Evolutionary conservation across 2,113 vertebrate species (phyloP), one percentile per base, ranked within the genome.

Genomic region (Chloropsis cyanopogon): DNA sequence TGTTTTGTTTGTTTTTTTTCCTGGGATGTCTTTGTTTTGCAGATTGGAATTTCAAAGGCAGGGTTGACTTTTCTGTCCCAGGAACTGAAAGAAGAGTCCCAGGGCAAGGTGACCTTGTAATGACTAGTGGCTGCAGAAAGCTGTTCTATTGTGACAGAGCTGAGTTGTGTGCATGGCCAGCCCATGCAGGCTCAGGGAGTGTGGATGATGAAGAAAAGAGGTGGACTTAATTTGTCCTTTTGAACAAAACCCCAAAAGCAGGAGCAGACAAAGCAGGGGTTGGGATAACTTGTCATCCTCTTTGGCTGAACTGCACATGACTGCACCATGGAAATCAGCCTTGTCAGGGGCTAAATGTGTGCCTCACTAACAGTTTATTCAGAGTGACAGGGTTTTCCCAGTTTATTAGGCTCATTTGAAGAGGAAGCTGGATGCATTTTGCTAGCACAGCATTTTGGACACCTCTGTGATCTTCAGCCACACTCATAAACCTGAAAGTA

Each of bases 341-440:
- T 66, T 94, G 96, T 60, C 52, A 3, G 83, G 73, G 72, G 28
- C 82, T 71, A 20, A 35, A 12, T 6, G 41, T 8, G 26, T 0
- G 3, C 94, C 63, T 97, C 63, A 6, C 37, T 81, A 31, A 18
- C 50, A 56, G 79, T 31, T 1, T 57, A 96, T 91, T 60, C 76
- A 63, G 31, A 11, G 29, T 81, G 90, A 92, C 96, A 94, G 71
- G 63, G 56, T 88, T 96, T 96, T 95, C 94, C 83, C 75, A 82
- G 35, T 54, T 93, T 89, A 61, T 97, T 95, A 95, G 79, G 28
- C 63, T 95, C 83, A 89, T 85, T 65, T 88, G 71, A 66, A 44
- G 57, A 90, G 68, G 82, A 95, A 90, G n/a, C 39, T 78, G 81
- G 66, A 73, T 88, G 60, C 15, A 26, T 93, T 96, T 94, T 92